Percentiles rank a stretch among this genome's conserved stretches.
These are phyloP conservation scores for Mormoops blainvillei DNA, from an alignment of 2,113 vertebrate genomes.

Conservation along the genomic window DNA sequence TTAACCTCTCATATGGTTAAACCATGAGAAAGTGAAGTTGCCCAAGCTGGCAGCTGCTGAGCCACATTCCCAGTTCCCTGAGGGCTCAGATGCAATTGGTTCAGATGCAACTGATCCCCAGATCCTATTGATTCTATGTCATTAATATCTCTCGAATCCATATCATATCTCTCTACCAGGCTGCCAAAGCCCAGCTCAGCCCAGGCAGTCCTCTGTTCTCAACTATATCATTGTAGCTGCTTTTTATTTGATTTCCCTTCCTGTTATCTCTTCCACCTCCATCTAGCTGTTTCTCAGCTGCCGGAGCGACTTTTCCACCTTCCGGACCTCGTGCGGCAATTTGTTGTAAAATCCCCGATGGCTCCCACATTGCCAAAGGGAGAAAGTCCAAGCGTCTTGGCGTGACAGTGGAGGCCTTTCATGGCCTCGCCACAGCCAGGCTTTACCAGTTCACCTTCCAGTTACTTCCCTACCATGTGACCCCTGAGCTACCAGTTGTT, in stretches of 20 bases:
- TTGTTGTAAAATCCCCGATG: neutral
- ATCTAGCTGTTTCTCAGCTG: neutral
- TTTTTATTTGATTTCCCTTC: neutral
- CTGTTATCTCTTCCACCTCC: neutral
- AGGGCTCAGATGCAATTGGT: neutral
- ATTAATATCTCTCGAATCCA: neutral
- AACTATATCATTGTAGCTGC: neutral
- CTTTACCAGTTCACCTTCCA: neutral
- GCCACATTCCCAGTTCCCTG: neutral
- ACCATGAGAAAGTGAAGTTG: neutral
- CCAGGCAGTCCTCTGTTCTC: neutral
- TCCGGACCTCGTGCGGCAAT: neutral
- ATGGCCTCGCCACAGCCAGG: neutral
- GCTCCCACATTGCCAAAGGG: neutral
- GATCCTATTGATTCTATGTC: neutral
- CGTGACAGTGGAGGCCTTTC: neutral
- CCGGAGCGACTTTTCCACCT: neutral
- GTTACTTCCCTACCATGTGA: neutral
- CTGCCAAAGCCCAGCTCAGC: neutral
- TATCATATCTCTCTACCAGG: neutral
- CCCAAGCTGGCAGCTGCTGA: neutral
- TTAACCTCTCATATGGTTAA: neutral
- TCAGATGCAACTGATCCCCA: neutral
- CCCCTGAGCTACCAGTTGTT: neutral
- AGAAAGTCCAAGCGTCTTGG: neutral